phyloP scores from a whole-genome alignment of 2,888 invertebrate genomes.

The Hemithea aestivaria region DNA sequence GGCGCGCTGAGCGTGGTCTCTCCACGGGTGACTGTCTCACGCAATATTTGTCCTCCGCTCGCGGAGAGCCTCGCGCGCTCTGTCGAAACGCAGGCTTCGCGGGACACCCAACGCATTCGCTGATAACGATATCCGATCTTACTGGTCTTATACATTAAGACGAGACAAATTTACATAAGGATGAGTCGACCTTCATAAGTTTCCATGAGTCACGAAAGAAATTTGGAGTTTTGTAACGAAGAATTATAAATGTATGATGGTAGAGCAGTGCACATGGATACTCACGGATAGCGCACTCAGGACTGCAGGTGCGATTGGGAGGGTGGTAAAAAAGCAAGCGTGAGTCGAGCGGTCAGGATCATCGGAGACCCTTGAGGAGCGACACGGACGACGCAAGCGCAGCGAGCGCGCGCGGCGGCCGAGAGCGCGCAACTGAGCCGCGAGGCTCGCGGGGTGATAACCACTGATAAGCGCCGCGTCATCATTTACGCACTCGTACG shows the following conservation, averaged over 20 bases:
- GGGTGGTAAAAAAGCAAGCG: slow-evolving; percentile 11
- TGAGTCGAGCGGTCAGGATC: slow-evolving; percentile 11
- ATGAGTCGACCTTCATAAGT: slow-evolving; percentile 50
- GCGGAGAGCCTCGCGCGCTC: slow-evolving; percentile 13
- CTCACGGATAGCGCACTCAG: not conserved
- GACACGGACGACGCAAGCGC: slow-evolving; percentile 28
- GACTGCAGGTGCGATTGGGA: not conserved
- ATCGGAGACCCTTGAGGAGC: slow-evolving; percentile 22
- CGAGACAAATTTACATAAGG: slow-evolving; percentile 59
- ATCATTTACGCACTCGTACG: slow-evolving; percentile 38
- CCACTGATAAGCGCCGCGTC: slow-evolving; percentile 68
- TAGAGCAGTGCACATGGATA: too few relatives aligned
- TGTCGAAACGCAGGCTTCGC: slow-evolving; percentile 29
- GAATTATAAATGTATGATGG: too few relatives aligned
- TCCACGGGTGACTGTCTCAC: too few relatives aligned
- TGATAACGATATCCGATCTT: slow-evolving; percentile 56
- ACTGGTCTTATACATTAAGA: slow-evolving; percentile 59
- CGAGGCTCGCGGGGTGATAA: slow-evolving; percentile 69
- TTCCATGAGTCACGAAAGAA: slow-evolving; percentile 28
- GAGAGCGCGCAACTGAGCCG: slow-evolving; percentile 60
- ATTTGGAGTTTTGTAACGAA: slow-evolving; percentile 15
- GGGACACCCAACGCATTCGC: slow-evolving; percentile 26
- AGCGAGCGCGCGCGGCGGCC: slow-evolving; percentile 48
- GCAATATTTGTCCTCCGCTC: slow-evolving; percentile 27
- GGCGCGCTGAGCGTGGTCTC: too few relatives aligned